Evolutionary conservation across 2,888 invertebrate species (phyloP).

Genomic region (Machimus rusticus): DNA sequence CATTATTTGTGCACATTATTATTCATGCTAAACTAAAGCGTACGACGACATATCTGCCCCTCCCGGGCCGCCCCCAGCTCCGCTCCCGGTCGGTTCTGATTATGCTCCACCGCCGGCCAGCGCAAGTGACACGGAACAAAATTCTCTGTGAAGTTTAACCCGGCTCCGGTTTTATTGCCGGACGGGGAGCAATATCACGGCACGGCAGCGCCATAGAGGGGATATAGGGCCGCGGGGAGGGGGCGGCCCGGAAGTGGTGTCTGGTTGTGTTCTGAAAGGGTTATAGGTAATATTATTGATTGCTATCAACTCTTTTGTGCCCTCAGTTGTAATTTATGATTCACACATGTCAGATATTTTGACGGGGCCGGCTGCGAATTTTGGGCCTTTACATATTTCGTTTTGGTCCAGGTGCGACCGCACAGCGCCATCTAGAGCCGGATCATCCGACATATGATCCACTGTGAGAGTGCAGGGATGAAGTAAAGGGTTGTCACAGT

Average conservation of each 20-base stretch:
- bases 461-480: background rate
- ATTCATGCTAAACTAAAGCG: slow-evolving; percentile 5
- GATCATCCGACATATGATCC: background rate
- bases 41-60: background rate
- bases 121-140: background rate
- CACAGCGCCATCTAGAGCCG: background rate
- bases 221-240: background rate
- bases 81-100: background rate
- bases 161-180: background rate
- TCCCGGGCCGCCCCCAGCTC: background rate
- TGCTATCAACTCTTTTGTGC: background rate
- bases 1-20: slow-evolving; percentile 32
- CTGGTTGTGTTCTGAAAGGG: background rate
- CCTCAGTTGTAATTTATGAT: background rate
- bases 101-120: background rate
- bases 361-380: background rate
- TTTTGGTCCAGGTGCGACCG: background rate
- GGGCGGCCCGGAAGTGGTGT: background rate
- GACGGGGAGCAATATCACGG: background rate
- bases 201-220: background rate
- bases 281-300: slow-evolving; percentile 19
- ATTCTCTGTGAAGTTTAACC: background rate
- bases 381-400: background rate
- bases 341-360: slow-evolving; percentile 1
- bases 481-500: background rate